These are phyloP conservation scores for Thera obeliscata DNA, from an alignment of 2,888 invertebrate genomes.

Conservation along the genomic window DNA sequence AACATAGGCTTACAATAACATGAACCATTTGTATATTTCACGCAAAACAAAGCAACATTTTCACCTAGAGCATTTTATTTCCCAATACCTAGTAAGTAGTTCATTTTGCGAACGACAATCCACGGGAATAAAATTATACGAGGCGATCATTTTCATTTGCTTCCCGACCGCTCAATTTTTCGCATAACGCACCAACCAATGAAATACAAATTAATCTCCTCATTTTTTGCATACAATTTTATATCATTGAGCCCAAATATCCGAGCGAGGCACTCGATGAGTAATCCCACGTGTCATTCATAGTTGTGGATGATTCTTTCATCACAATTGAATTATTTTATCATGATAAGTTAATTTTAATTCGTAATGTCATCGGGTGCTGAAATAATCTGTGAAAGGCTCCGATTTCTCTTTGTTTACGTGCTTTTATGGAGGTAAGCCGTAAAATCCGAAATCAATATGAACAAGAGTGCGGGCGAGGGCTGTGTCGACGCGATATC, in stretches of 20 bases:
- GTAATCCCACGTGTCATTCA: slow-evolving; percentile 75
- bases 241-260: slow-evolving; percentile 80
- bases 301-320: slow-evolving; percentile 76
- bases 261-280: slow-evolving; percentile 70
- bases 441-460: slow-evolving; percentile 76
- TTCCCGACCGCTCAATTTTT: slow-evolving; percentile 78
- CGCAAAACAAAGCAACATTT: slow-evolving; percentile 41
- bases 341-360: slow-evolving; percentile 63
- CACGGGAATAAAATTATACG: slow-evolving; percentile 70
- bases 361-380: slow-evolving; percentile 47
- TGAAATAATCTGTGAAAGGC: slow-evolving; percentile 60
- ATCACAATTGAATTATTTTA: slow-evolving; percentile 71
- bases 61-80: slow-evolving; percentile 31
- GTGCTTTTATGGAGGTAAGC: slow-evolving; percentile 61
- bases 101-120: slow-evolving; percentile 67
- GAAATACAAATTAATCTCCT: slow-evolving; percentile 83
- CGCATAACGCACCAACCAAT: slow-evolving; percentile 81
- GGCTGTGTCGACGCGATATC: slow-evolving; percentile 86
- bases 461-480: slow-evolving; percentile 70
- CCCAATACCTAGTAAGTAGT: slow-evolving; percentile 47
- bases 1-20: slow-evolving; percentile 28
- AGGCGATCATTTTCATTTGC: slow-evolving; percentile 79
- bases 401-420: slow-evolving; percentile 57
- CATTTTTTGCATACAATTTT: slow-evolving; percentile 83
- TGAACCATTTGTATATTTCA: slow-evolving; percentile 24